phyloP scores from a whole-genome alignment of 1,140 invertebrate genomes.

The Steinernema khuongi region DNA sequence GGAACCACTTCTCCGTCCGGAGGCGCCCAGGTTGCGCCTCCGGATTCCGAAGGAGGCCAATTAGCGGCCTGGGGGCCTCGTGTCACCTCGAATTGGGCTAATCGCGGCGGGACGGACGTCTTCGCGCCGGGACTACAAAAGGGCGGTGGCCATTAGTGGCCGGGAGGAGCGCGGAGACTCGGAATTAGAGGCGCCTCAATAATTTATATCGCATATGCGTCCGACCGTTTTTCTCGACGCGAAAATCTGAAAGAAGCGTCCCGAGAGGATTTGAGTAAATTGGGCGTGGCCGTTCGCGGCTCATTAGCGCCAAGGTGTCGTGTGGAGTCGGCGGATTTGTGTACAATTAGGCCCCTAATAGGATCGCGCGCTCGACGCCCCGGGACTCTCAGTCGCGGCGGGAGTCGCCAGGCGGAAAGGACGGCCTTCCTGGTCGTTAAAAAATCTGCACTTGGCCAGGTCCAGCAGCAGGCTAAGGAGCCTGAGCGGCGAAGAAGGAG shows the following conservation, averaged over 20 bases:
- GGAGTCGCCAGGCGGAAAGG: no score
- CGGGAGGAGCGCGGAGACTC: not conserved
- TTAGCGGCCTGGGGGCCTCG: constrained; percentile 3
- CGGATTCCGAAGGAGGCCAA: not conserved
- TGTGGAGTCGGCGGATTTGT: not conserved
- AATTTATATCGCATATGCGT: constrained; percentile 4
- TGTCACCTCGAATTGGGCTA: constrained; percentile 12
- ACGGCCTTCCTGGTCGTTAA: no score
- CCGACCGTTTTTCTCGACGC: not conserved
- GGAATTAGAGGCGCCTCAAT: not conserved
- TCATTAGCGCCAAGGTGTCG: not conserved
- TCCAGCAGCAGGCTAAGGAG: no score
- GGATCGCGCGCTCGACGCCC: no score
- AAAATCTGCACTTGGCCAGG: no score
- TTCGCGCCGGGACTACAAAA: not conserved
- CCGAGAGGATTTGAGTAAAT: not conserved
- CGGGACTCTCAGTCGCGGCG: no score
- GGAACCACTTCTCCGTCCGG: not conserved
- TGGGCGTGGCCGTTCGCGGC: not conserved
- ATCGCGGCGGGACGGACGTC: not conserved
- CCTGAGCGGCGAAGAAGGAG: no score
- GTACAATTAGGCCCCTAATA: not conserved
- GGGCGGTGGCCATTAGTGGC: not conserved
- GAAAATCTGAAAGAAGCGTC: not conserved
- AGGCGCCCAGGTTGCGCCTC: not conserved